These are phyloP conservation scores for Onychomys torridus DNA, from an alignment of 2,797 vertebrate species.

Conservation along the genomic window DNA sequence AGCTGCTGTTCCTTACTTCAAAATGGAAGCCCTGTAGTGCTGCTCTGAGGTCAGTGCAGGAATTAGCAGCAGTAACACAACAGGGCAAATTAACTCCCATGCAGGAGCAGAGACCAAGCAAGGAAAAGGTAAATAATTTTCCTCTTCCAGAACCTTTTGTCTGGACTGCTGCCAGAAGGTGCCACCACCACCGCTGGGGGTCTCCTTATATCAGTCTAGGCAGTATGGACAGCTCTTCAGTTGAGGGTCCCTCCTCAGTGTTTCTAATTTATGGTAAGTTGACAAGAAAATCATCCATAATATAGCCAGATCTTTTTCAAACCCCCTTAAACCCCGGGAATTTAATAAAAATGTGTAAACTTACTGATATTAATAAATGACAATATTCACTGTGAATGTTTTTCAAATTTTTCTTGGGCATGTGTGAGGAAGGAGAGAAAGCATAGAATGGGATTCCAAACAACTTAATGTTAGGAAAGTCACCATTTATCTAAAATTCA, in stretches of 20 bases:
- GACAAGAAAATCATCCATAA: background rate
- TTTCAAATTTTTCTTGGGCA: background rate
- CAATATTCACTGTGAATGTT: background rate
- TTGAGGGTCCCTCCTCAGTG: background rate
- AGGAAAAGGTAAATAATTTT: background rate
- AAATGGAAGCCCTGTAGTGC: background rate
- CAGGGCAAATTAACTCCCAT: background rate
- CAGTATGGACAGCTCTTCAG: background rate
- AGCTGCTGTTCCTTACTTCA: background rate
- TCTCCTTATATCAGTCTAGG: background rate
- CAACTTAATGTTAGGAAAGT: background rate
- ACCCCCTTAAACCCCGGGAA: background rate
- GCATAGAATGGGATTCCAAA: conserved; percentile 1
- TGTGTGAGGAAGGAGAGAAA: background rate
- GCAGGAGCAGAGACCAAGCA: background rate
- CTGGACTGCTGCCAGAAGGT: background rate
- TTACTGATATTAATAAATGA: background rate
- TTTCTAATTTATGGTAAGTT: background rate
- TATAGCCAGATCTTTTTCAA: background rate
- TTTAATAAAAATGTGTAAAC: background rate
- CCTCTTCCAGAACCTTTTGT: background rate
- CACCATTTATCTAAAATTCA: background rate
- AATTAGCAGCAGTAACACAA: background rate
- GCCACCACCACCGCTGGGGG: no score
- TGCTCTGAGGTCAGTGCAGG: background rate